Evolutionary conservation across 2,113 vertebrate species (phyloP).

Genomic region (Pelobates fuscus): DNA sequence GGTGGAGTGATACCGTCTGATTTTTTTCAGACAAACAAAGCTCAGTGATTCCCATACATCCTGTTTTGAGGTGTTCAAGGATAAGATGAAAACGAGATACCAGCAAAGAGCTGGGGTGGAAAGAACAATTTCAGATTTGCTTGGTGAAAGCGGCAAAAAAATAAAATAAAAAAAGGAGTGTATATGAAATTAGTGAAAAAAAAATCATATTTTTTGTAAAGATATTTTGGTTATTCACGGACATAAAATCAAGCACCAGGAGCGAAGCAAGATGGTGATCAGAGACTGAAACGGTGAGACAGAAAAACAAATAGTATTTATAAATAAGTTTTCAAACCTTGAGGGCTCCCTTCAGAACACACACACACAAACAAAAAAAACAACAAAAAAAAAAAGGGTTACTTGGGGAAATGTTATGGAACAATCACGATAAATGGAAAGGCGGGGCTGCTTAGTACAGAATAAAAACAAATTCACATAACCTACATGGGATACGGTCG

Average conservation of each 20-base stretch:
- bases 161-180: not conserved
- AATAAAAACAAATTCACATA: too few relatives aligned
- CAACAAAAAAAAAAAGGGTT: slow-evolving; percentile 53
- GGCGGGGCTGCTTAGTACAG: too few relatives aligned
- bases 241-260: slow-evolving; percentile 56
- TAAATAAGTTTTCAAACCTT: slow-evolving; percentile 83
- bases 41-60: not conserved
- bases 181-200: slow-evolving; percentile 34
- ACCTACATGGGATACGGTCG: too few relatives aligned
- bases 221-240: slow-evolving; percentile 34
- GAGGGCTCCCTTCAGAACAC: slow-evolving; percentile 83
- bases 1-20: slow-evolving; percentile 42
- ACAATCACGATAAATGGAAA: not conserved
- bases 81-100: slow-evolving; percentile 49
- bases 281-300: slow-evolving; percentile 58
- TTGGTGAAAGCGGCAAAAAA: slow-evolving; percentile 36
- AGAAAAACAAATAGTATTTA: slow-evolving; percentile 51
- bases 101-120: slow-evolving; percentile 55
- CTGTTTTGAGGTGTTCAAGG: not conserved
- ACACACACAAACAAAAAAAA: slow-evolving; percentile 54
- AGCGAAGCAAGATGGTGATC: not conserved
- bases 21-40: not conserved
- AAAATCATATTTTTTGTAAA: slow-evolving; percentile 23
- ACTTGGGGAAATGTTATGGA: not conserved
- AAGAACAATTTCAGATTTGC: slow-evolving; percentile 29